Percentiles rank a stretch among this genome's conserved stretches.
These are phyloP conservation scores for Siderastrea radians DNA, from an alignment of 92 coral and sea anemone species.

Conservation along the genomic window DNA sequence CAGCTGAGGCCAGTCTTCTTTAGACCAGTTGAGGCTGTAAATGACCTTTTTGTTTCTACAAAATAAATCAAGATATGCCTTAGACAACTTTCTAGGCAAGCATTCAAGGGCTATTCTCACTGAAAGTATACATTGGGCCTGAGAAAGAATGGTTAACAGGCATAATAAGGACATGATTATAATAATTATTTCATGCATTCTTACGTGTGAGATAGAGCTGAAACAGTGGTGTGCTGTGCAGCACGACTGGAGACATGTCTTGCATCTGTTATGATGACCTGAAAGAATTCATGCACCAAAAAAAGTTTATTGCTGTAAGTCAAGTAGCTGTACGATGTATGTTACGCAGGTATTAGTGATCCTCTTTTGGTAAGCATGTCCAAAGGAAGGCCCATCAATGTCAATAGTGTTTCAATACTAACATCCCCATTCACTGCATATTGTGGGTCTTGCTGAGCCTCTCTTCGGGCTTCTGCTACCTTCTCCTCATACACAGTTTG, in stretches of 20 bases:
- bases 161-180: no score
- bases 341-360: no score
- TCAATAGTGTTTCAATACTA: neutral
- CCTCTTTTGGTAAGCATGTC: neutral
- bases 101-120: neutral
- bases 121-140: no score
- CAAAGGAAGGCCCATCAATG: neutral
- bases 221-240: slow-evolving; percentile 50
- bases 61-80: neutral
- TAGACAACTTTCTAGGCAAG: neutral
- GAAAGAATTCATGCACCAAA: neutral
- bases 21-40: slow-evolving; percentile 17
- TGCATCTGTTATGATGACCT: slow-evolving; percentile 45
- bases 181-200: neutral
- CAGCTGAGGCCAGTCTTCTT: slow-evolving; percentile 41
- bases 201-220: slow-evolving; percentile 37
- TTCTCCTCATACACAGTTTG: slow-evolving; percentile 6
- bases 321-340: neutral
- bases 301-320: neutral
- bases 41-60: slow-evolving; percentile 38
- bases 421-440: slow-evolving; percentile 13
- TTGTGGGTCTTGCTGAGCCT: slow-evolving; percentile 33
- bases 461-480: slow-evolving; percentile 16
- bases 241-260: slow-evolving; percentile 50
- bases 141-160: no score